Percentiles rank a stretch among this genome's conserved stretches.
Evolutionary conservation across 2,888 invertebrate genomes (phyloP).

Genomic region (Microchrysa polita): DNA sequence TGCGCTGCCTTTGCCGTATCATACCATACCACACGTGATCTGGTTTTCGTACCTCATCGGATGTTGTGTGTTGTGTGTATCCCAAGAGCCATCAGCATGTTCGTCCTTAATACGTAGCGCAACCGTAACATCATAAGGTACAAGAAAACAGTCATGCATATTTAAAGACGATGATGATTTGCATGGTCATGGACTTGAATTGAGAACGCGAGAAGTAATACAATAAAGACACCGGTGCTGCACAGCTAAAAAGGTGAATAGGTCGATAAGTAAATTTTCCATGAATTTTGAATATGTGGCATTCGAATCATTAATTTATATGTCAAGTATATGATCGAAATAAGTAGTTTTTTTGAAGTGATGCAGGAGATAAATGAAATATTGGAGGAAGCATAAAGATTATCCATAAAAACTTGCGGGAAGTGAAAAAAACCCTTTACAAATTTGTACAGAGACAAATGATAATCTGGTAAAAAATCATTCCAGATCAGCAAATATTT

Average conservation of each 20-base stretch:
- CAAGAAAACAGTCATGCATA: not conserved
- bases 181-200: conserved; percentile 24
- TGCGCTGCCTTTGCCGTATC: not conserved
- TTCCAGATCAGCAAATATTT: conserved; percentile 22
- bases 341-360: not conserved
- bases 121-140: not conserved
- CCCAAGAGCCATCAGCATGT: too few species aligned
- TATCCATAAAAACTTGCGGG: not conserved
- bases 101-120: conserved; percentile 1
- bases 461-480: conserved; percentile 35
- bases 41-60: not conserved
- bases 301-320: conserved; percentile 50
- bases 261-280: conserved; percentile 48
- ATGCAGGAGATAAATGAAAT: not conserved
- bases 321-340: conserved; percentile 42
- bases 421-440: not conserved
- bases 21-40: not conserved
- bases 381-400: not conserved
- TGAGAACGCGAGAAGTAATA: not conserved
- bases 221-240: not conserved
- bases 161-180: conserved; percentile 42
- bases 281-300: conserved; percentile 47
- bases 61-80: too few species aligned
- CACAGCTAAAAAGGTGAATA: conserved; percentile 42
- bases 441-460: conserved; percentile 24